These are phyloP conservation scores for Chionomys nivalis DNA, from an alignment of 2,113 vertebrate genomes.

Conservation along the genomic window DNA sequence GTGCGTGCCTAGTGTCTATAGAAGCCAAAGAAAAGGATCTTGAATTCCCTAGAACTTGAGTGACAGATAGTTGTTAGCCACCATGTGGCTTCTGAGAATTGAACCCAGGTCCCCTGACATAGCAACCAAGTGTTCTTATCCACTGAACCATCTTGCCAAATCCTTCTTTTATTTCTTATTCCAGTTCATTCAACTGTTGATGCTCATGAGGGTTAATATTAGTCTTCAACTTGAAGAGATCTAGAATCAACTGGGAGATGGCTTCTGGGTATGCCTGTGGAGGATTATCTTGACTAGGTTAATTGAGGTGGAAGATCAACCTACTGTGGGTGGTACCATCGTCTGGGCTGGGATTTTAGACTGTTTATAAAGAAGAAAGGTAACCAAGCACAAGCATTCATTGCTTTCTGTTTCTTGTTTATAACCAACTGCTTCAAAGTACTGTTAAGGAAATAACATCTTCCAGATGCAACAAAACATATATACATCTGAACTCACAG, in stretches of 20 bases:
- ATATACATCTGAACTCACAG: neutral
- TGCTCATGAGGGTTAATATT: neutral
- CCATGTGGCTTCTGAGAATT: neutral
- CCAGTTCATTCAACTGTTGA: neutral
- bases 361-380: neutral
- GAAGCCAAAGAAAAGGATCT: neutral
- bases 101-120: neutral
- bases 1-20: neutral
- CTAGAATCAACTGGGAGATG: neutral
- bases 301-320: neutral
- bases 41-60: neutral
- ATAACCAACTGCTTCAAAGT: neutral
- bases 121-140: neutral
- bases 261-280: neutral
- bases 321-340: neutral
- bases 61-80: neutral
- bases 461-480: neutral
- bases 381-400: neutral
- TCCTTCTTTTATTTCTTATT: conserved; percentile 19
- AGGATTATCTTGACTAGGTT: neutral
- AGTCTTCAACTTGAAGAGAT: neutral
- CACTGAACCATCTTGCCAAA: neutral
- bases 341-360: neutral
- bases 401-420: neutral
- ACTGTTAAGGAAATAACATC: neutral